Evolutionary conservation across 2,888 invertebrate genomes (phyloP), one percentile per base, ranked within the genome.

Genomic region (Coecobrya sp.): DNA sequence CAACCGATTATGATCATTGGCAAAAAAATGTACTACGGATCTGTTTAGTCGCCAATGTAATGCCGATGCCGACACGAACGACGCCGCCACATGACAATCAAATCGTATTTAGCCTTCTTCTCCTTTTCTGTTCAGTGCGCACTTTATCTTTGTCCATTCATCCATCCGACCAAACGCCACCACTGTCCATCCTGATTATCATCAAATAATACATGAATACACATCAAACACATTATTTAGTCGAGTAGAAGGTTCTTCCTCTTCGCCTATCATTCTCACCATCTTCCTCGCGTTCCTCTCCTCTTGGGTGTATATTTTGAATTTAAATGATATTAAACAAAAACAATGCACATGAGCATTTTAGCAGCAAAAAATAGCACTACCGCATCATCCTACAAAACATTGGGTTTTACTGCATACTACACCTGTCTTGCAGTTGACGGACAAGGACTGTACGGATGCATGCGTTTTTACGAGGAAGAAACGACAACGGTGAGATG

Each of bases 101-200:
- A 79, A 81, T 89, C 89, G 52, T 90, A 76, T 90, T 90, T 90
- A 90, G 85, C 79, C 85, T 76, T 90, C 82, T 73, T 88, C 82
- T 90, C 90, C 90, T 85, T 90, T 90, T 90, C 90, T 90, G 90
- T 90, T 45, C 55, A 25, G 8, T 81, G 70, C 55, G n/a, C 90
- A 86, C 86, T 91, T 86, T 86, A 91, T 86, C 86, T 79, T 84
- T 90, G 52, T 91, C 91, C 81, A 87, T 76, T 13, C 59, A 76
- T 79, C 76, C 76, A 70, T 85, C 65, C 52, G 62, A 52, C 36
- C 62, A 42, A 65, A 30, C 84, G 27, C 5, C 84, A 84, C 25
- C 65, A 62, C 84, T 65, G 84, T 65, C 70, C 68, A 59, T 55
- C 25, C 49, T 81, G 45, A 82, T 68, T 36, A 70, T 52, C 68